These are phyloP conservation scores for Erannis defoliaria DNA, from an alignment of 2,888 invertebrate species.

Conservation along the genomic window DNA sequence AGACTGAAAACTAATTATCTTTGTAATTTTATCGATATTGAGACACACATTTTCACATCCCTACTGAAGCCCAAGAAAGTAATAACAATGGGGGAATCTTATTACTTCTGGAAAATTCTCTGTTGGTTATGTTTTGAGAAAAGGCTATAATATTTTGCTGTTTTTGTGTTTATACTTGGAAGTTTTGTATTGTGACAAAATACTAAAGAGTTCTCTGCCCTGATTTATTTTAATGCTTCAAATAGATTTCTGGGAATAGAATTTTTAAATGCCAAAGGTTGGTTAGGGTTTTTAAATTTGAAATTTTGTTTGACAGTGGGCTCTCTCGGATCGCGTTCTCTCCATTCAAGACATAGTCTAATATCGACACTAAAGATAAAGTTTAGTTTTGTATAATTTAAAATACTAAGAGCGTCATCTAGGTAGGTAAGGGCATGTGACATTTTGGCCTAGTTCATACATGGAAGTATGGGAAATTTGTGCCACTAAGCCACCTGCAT, in stretches of 20 bases:
- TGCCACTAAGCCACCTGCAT: too few relatives aligned
- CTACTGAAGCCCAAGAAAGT: constrained; percentile 51
- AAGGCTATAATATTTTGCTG: constrained; percentile 34
- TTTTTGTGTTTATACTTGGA: constrained; percentile 30
- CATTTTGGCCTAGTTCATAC: too few relatives aligned
- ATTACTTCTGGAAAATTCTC: constrained; percentile 36
- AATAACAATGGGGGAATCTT: constrained; percentile 45
- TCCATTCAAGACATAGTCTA: too few relatives aligned
- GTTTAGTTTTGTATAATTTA: too few relatives aligned
- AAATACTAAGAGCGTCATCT: too few relatives aligned
- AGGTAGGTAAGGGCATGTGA: too few relatives aligned
- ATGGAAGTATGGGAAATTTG: too few relatives aligned
- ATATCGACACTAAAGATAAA: too few relatives aligned
- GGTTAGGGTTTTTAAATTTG: not conserved
- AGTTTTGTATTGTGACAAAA: constrained; percentile 19
- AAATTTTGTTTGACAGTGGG: constrained; percentile 7
- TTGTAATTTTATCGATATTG: constrained; percentile 8
- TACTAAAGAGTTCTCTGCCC: not conserved
- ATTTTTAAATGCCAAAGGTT: not conserved
- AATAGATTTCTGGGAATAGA: not conserved
- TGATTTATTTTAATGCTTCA: constrained; percentile 25
- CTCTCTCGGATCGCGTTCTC: not conserved
- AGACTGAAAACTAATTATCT: too few relatives aligned
- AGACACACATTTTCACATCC: constrained; percentile 42
- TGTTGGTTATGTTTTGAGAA: constrained; percentile 35